These are phyloP conservation scores for Eudemis profundana DNA, from an alignment of 2,888 invertebrate species.

Conservation along the genomic window DNA sequence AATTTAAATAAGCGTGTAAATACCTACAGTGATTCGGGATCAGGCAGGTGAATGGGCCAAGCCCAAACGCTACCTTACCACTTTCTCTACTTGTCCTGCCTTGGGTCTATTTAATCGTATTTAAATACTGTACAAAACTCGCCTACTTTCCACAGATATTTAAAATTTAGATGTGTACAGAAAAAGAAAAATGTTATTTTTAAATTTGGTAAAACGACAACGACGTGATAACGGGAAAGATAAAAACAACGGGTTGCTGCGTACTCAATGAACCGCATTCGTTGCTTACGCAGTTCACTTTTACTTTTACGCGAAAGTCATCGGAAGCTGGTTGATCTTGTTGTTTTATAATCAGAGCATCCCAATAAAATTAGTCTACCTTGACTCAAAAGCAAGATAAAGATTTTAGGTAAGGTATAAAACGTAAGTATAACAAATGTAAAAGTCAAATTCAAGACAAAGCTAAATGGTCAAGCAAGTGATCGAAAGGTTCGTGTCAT, in stretches of 20 bases:
- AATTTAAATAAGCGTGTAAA: background rate
- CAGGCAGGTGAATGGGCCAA: slow-evolving; percentile 30
- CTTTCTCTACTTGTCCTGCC: slow-evolving; percentile 55
- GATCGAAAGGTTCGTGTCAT: too few relatives aligned
- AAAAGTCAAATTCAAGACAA: too few relatives aligned
- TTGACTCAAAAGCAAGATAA: too few relatives aligned
- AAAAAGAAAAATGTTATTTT: background rate
- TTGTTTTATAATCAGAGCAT: slow-evolving; percentile 14
- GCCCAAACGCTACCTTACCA: slow-evolving; percentile 44
- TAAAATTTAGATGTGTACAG: too few relatives aligned
- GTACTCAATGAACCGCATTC: slow-evolving; percentile 25
- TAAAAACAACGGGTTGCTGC: slow-evolving; percentile 22
- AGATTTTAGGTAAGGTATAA: too few relatives aligned
- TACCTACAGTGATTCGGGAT: slow-evolving; percentile 18
- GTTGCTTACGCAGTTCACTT: slow-evolving; percentile 38
- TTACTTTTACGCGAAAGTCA: slow-evolving; percentile 40
- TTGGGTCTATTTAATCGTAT: slow-evolving; percentile 31
- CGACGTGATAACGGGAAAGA: background rate
- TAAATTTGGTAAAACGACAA: background rate
- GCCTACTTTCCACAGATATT: too few relatives aligned
- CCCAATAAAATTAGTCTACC: background rate
- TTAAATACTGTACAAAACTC: background rate
- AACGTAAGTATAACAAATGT: too few relatives aligned
- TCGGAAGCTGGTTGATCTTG: slow-evolving; percentile 9
- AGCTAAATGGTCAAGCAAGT: too few relatives aligned